A percentile compares a stretch with the other conserved stretches of the same genome.
Evolutionary conservation across 2,113 vertebrate species (phyloP).

Genomic region (Eretmochelys imbricata): DNA sequence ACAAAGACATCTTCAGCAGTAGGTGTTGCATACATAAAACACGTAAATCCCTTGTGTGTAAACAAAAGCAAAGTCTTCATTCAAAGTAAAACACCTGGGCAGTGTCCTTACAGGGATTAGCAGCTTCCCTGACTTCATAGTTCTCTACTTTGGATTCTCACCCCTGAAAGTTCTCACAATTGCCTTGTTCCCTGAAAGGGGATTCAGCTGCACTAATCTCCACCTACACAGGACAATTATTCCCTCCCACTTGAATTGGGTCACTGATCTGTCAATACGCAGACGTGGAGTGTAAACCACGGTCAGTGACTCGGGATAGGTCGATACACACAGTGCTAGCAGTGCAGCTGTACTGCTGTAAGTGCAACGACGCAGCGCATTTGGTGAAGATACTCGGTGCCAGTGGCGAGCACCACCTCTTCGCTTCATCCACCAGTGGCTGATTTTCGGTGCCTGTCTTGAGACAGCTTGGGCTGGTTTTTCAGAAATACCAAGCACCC

Average conservation of each 20-base stretch:
- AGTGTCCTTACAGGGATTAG: neutral
- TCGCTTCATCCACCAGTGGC: neutral
- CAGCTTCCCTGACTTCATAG: slow-evolving; percentile 2
- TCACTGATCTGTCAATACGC: neutral
- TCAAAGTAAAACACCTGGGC: neutral
- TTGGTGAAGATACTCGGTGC: too few relatives aligned
- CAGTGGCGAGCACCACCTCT: neutral
- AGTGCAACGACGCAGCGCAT: too few relatives aligned
- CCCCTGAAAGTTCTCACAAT: neutral
- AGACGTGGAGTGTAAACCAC: neutral
- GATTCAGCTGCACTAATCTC: neutral
- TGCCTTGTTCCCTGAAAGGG: neutral
- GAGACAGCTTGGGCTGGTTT: neutral
- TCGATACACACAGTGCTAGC: too few relatives aligned
- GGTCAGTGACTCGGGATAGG: neutral
- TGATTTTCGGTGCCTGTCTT: neutral
- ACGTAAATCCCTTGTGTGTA: neutral
- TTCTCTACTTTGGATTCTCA: neutral
- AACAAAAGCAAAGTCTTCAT: neutral
- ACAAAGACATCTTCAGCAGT: slow-evolving; percentile 4
- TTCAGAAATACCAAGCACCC: neutral
- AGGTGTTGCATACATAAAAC: neutral
- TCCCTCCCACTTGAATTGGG: neutral
- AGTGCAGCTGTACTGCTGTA: too few relatives aligned
- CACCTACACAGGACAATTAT: neutral